These are phyloP conservation scores for Mus pahari DNA, from an alignment of 2,113 vertebrate species.

Conservation along the genomic window DNA sequence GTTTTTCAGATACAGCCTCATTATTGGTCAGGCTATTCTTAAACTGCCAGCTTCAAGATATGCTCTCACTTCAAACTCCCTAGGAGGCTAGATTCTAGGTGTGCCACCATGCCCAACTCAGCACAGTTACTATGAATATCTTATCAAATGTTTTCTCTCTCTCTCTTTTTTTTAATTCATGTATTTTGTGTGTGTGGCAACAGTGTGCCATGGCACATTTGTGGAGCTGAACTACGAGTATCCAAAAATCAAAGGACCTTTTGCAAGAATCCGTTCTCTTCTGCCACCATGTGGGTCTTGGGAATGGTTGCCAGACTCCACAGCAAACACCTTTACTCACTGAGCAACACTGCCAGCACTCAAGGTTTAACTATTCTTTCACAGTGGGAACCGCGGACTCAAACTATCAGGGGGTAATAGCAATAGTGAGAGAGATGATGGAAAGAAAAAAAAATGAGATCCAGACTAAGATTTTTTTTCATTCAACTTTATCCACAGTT, in stretches of 20 bases:
- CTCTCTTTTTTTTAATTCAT: neutral
- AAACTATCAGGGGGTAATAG: neutral
- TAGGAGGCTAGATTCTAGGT: neutral
- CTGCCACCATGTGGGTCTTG: neutral
- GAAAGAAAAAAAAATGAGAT: slow-evolving; percentile 62
- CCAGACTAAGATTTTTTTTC: slow-evolving; percentile 63
- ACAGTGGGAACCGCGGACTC: neutral
- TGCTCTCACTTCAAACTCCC: neutral
- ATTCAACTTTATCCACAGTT: slow-evolving; percentile 82
- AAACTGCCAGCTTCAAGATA: neutral
- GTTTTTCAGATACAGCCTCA: neutral
- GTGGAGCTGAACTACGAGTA: neutral
- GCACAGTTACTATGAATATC: slow-evolving; percentile 5
- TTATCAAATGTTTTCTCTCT: neutral
- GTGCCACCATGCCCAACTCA: neutral
- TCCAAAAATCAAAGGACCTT: neutral
- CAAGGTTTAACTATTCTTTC: neutral
- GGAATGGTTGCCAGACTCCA: neutral
- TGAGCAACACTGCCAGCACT: neutral
- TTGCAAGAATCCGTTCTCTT: neutral
- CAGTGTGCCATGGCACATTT: neutral
- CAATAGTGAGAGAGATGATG: slow-evolving; percentile 32
- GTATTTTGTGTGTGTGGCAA: neutral
- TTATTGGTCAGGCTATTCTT: neutral
- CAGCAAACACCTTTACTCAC: neutral